Base-by-base conservation (phyloP, 2,797 vertebrate genomes). In the Enteromius paludinosus region DNA sequence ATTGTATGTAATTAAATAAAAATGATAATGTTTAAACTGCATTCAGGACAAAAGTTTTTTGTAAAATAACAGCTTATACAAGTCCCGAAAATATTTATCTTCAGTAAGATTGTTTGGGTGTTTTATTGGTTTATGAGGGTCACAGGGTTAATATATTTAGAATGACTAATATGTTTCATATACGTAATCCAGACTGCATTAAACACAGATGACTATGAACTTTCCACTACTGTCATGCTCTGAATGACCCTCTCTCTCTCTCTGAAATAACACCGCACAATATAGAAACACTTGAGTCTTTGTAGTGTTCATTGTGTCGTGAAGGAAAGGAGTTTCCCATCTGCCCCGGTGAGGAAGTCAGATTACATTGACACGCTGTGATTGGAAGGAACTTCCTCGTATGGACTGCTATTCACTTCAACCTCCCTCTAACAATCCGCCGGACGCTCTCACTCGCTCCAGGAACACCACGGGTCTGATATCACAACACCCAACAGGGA, bases 311-410 rank as follows among this genome's bases (percentile, higher is more conserved):
- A 87, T 81, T 86, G 87, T 87, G 49, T 68, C 66, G n/a, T 18
- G 41, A 80, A 85, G 85, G 86, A 89, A 89, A 86, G 79, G 61
- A 77, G 75, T 79, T 59, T 77, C 41, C 76, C 62, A 71, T 83
- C 73, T 56, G 35, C 52, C 65, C 25, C 43, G 28, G 72, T 86
- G 85, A 68, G 88, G 88, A 89, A 87, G 88, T 83, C 77, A 79
- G 88, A 89, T 89, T 87, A 85, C 86, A 86, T 85, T 87, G 18
- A 84, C 75, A 77, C 38, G 38, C 23, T 25, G 52, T 23, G 70
- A 86, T 84, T 71, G 84, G 80, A 86, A 78, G 79, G 75, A 81
- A 85, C 81, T 86, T 82, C 52, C 69, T 82, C 54, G 56, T 70
- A 83, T 64, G 56, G 74, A 23, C 64, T 52, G 30, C 38, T 28